These are phyloP conservation scores for Melitaea cinxia DNA, from an alignment of 1,140 invertebrate genomes.

Conservation along the genomic window DNA sequence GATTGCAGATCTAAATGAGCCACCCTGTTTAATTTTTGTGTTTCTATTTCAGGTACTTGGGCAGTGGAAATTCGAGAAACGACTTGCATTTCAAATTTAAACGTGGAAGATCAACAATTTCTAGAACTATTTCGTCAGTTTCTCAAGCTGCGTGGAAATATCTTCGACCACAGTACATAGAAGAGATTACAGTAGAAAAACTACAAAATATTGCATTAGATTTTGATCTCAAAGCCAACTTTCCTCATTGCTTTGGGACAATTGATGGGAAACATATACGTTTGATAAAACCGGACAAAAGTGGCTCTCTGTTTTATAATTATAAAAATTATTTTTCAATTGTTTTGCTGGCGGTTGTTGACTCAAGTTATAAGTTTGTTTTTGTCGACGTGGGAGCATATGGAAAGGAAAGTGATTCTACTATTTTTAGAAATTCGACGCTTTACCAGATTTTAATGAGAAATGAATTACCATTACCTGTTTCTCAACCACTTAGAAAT, in stretches of 20 bases:
- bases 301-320: conserved; percentile 75
- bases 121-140: too few species aligned
- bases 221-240: conserved; percentile 27
- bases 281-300: conserved; percentile 43
- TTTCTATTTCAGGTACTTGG: too few species aligned
- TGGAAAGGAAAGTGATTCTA: conserved; percentile 67
- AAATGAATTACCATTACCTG: conserved; percentile 30
- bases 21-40: too few species aligned
- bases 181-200: too few species aligned
- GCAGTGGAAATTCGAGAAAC: too few species aligned
- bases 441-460: conserved; percentile 30
- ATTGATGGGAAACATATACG: conserved; percentile 76
- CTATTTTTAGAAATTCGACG: conserved; percentile 52
- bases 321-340: conserved; percentile 62
- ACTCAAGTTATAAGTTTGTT: conserved; percentile 54
- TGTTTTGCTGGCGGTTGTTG: conserved; percentile 76
- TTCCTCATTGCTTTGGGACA: conserved; percentile 14
- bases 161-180: too few species aligned
- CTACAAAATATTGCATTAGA: too few species aligned
- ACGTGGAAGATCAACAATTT: too few species aligned
- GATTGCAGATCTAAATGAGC: too few species aligned
- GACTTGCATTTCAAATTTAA: too few species aligned
- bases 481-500: conserved; percentile 27
- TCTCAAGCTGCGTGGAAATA: too few species aligned
- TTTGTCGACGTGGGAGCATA: conserved; percentile 72